phyloP scores from a whole-genome alignment of 1,140 invertebrate species.

The Lucilia sericata region DNA sequence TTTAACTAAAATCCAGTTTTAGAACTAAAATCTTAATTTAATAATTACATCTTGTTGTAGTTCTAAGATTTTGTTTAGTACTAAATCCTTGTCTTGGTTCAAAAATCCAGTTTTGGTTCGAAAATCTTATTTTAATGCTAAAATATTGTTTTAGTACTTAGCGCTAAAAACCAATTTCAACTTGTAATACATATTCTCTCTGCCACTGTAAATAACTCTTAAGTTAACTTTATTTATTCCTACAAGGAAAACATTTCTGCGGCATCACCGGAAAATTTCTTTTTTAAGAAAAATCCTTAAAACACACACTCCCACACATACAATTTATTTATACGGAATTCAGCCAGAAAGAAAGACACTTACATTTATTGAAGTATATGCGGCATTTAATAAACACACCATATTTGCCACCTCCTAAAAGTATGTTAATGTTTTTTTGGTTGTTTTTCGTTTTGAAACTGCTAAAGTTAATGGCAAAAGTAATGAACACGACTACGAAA shows the following conservation, averaged over 20 bases:
- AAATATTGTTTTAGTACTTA: too few relatives aligned
- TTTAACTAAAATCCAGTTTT: too few relatives aligned
- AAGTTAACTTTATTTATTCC: neutral
- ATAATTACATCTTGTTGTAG: too few relatives aligned
- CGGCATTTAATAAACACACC: neutral
- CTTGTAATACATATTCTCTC: too few relatives aligned
- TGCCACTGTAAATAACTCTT: neutral
- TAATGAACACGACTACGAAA: neutral
- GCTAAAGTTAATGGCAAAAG: neutral
- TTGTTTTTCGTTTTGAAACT: too few relatives aligned
- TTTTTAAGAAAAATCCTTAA: neutral
- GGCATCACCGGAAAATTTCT: neutral
- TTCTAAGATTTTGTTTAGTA: too few relatives aligned
- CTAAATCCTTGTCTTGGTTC: too few relatives aligned
- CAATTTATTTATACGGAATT: neutral
- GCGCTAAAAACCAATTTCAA: too few relatives aligned
- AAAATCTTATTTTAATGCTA: too few relatives aligned
- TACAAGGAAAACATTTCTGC: neutral
- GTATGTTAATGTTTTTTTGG: conserved; percentile 7
- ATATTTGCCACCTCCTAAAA: neutral
- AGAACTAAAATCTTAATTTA: too few relatives aligned
- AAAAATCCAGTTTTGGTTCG: too few relatives aligned
- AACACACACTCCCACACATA: neutral
- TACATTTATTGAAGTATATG: neutral
- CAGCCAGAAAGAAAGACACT: neutral